Percentiles rank a stretch among this genome's conserved stretches.
Conservation (phyloP, 2,113 vertebrate species). For the Malurus cyaneus region DNA sequence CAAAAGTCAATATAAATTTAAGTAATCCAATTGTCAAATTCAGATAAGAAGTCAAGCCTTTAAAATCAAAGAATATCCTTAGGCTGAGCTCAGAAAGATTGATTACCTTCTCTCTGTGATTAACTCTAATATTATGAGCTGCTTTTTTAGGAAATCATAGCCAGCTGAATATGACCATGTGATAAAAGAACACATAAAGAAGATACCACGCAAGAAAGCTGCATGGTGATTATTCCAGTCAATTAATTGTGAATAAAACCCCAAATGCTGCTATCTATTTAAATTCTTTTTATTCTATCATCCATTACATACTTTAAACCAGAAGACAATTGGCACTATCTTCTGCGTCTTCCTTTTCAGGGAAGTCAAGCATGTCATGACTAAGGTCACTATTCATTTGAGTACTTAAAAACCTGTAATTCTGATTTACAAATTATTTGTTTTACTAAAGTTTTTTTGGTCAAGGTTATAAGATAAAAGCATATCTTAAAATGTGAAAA, state of each 20-base stretch:
- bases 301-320: constrained; percentile 42
- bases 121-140: constrained; percentile 33
- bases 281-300: constrained; percentile 56
- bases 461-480: constrained; percentile 37
- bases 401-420: constrained; percentile 46
- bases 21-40: constrained; percentile 21
- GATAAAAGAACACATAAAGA: constrained; percentile 11
- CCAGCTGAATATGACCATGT: neutral
- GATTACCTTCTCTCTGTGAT: neutral
- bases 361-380: constrained; percentile 13
- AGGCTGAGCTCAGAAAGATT: constrained; percentile 1
- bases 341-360: neutral
- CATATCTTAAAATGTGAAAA: constrained; percentile 9
- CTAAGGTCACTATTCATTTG: constrained; percentile 46
- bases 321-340: neutral
- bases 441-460: constrained; percentile 41
- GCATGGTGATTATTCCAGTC: constrained; percentile 58
- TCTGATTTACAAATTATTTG: constrained; percentile 52
- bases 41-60: neutral
- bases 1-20: constrained; percentile 1
- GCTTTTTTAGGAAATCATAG: neutral
- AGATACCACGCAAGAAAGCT: constrained; percentile 29
- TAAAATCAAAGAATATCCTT: constrained; percentile 18
- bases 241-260: constrained; percentile 56
- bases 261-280: constrained; percentile 44